phyloP scores from a whole-genome alignment of 2,797 vertebrate species.

The Hoplostethus atlanticus region DNA sequence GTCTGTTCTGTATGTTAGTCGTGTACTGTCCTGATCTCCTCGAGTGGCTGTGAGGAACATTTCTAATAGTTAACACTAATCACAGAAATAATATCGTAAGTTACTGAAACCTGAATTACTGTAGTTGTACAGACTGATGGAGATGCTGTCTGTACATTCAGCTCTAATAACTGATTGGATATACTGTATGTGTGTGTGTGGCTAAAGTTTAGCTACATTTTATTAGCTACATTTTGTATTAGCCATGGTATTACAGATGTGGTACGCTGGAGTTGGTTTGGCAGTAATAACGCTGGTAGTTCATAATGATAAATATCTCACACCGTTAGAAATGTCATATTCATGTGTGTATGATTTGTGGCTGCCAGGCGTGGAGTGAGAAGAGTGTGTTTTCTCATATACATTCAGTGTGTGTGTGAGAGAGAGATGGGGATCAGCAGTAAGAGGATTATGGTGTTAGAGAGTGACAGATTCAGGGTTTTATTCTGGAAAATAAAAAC shows the following conservation, averaged over 20 bases:
- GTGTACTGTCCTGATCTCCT: background rate
- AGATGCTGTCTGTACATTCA: background rate
- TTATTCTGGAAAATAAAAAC: conserved; percentile 53
- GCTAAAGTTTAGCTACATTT: background rate
- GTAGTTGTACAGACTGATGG: background rate
- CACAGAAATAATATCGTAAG: background rate
- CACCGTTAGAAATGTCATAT: background rate
- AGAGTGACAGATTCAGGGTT: conserved; percentile 60
- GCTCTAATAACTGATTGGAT: background rate
- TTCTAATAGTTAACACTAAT: background rate
- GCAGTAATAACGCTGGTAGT: background rate
- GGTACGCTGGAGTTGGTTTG: background rate
- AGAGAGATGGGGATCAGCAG: conserved; percentile 43
- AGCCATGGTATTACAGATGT: background rate
- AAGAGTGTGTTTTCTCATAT: background rate
- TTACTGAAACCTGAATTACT: background rate
- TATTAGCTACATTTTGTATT: background rate
- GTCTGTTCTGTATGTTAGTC: background rate
- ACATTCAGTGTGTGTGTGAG: background rate
- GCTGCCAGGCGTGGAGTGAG: background rate
- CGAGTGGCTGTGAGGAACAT: background rate
- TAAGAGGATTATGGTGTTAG: conserved; percentile 79
- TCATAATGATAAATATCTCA: background rate
- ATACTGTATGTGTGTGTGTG: too few species aligned
- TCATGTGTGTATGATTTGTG: conserved; percentile 16